phyloP scores from a whole-genome alignment of 2,797 vertebrate species.

The Erethizon dorsatum region DNA sequence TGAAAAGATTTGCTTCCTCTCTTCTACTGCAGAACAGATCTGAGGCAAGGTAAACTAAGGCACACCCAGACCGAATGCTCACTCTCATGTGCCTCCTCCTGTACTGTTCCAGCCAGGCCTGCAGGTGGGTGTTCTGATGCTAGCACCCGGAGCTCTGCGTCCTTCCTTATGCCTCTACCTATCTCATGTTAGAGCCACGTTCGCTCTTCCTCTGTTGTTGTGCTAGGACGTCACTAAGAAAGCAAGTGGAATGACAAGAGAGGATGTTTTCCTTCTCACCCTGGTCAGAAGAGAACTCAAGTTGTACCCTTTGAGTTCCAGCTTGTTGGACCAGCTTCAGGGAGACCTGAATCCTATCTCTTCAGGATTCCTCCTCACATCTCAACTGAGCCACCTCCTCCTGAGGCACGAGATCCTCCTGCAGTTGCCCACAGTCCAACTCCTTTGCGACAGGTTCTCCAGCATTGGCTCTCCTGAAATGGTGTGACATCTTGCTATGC shows the following conservation, averaged over 20 bases:
- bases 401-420: constrained; percentile 87
- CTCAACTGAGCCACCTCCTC: constrained; percentile 84
- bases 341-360: constrained; percentile 77
- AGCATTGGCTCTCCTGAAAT: constrained; percentile 74
- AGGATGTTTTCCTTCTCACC: constrained; percentile 79
- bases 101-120: not conserved
- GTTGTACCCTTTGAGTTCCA: constrained; percentile 68
- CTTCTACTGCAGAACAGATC: not conserved
- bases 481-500: constrained; percentile 77
- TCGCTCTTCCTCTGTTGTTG: not conserved
- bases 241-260: not conserved
- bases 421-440: constrained; percentile 85
- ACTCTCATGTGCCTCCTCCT: too few relatives aligned
- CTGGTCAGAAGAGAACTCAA: constrained; percentile 80
- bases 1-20: constrained; percentile 25
- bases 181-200: not conserved
- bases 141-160: not conserved
- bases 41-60: not conserved
- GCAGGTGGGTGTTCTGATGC: not conserved
- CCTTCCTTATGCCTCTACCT: not conserved
- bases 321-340: constrained; percentile 79
- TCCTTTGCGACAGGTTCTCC: constrained; percentile 87
- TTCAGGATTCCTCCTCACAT: constrained; percentile 83
- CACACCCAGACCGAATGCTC: not conserved
- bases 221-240: constrained; percentile 46